Percentiles rank a stretch among this genome's conserved stretches.
These are phyloP conservation scores for Stictocephala bisonia DNA, from an alignment of 2,888 invertebrate genomes.

Conservation along the genomic window DNA sequence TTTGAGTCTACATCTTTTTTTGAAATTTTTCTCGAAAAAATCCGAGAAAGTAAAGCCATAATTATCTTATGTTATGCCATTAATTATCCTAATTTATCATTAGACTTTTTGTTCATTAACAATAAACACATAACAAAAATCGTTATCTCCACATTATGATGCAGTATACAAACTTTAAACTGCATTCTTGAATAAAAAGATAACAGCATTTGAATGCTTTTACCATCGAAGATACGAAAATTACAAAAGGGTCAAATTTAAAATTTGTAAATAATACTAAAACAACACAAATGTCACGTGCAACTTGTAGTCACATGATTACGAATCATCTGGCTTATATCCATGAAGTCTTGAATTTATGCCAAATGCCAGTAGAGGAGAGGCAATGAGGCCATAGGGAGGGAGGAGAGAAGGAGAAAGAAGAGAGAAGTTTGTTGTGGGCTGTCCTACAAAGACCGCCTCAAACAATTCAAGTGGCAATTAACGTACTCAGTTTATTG, in stretches of 20 bases:
- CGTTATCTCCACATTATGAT: not conserved
- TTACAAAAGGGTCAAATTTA: no score
- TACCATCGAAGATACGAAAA: not conserved
- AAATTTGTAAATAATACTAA: constrained; percentile 16
- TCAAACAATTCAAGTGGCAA: no score
- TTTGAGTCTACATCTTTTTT: constrained; percentile 32
- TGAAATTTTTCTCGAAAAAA: constrained; percentile 42
- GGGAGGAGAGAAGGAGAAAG: no score
- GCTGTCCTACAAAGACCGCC: no score
- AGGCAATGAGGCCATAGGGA: no score
- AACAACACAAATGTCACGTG: constrained; percentile 46
- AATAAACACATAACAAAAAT: not conserved
- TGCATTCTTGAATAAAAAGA: not conserved
- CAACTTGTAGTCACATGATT: constrained; percentile 46
- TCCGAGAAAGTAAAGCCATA: constrained; percentile 45
- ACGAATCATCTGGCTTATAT: constrained; percentile 43
- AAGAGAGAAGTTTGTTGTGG: no score
- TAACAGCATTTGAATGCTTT: not conserved
- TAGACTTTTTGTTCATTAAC: no score
- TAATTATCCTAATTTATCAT: not conserved
- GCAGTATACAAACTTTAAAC: constrained; percentile 23
- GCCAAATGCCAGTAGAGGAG: no score
- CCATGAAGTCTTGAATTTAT: no score
- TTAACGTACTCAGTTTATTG: no score
- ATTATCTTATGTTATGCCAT: not conserved